These are phyloP conservation scores for Poecilobothrus nobilitatus DNA, from an alignment of 2,888 invertebrate genomes.

Conservation along the genomic window DNA sequence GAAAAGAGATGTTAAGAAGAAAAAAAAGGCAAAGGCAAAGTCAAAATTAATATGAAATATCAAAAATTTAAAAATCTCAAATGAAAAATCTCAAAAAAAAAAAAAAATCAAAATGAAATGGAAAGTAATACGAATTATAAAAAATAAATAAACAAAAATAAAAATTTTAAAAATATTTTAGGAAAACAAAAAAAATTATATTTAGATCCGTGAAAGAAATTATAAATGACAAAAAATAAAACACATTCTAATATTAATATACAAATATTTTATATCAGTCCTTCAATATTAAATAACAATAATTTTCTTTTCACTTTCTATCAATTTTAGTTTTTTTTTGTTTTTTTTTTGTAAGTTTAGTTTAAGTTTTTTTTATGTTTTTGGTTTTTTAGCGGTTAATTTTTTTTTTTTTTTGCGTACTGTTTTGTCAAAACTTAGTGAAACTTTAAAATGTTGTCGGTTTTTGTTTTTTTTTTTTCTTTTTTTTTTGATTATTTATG, in stretches of 20 bases:
- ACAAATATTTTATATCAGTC: neutral
- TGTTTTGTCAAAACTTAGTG: neutral
- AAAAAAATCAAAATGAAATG: no score
- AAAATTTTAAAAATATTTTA: neutral
- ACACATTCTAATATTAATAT: no score
- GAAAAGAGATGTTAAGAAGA: no score
- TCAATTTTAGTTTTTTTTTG: neutral
- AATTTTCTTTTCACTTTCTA: neutral
- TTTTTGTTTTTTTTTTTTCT: neutral
- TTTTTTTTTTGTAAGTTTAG: neutral
- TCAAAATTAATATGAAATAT: neutral
- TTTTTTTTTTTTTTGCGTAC: constrained; percentile 1
- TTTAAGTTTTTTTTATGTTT: no score
- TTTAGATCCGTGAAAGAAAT: no score
- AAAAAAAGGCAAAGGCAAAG: no score
- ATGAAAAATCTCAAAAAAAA: no score
- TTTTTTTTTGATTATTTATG: neutral
- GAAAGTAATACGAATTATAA: neutral
- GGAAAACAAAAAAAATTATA: no score
- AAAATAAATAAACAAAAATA: neutral
- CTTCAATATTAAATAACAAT: constrained; percentile 10
- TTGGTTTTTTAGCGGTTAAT: no score
- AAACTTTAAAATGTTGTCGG: neutral
- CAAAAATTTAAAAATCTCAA: neutral
- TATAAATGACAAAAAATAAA: no score